Base-by-base conservation (phyloP, 2,113 vertebrate genomes). In the Coturnix japonica region DNA sequence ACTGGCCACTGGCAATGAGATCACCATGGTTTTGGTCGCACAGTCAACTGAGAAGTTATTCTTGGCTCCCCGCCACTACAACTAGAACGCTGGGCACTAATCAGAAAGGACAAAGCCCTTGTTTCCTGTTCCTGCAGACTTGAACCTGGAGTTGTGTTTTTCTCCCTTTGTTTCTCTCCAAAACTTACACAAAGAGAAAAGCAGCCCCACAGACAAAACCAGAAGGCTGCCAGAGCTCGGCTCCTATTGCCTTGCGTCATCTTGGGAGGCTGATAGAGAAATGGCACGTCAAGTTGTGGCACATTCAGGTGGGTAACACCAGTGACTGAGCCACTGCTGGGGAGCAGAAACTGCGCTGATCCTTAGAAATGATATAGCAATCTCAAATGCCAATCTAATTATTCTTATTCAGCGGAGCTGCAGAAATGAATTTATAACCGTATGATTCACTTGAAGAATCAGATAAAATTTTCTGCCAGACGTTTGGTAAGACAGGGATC, bases 101-200 rank as follows among this genome's bases (percentile, higher is more conserved):
- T 95, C 84, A 95, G 71, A 65, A 93, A 43, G 53, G 80, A 89
- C 88, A 95, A 93, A 90, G 89, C 66, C 16, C 25, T 84, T 31
- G 72, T 56, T 97, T 96, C 96, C 96, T 89, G 87, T 92, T 95
- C 89, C 90, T 90, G 2, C 7, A 83, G 65, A 30, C 35, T 46
- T 56, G 35, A 83, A 89, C 76, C 61, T 77, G 56, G 30, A 47
- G 46, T 13, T 67, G 46, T 64, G 49, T 64, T 95, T 94, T 91
- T 77, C 86, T 87, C 54, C 53, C 13, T 37, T 14, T 31, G 33
- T 35, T 59, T 20, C 53, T n/a, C 59, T 82, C 59, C 25, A 54
- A 72, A 94, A 47, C 51, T 33, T 71, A 64, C 67, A 57, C 26
- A 64, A 91, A 84, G 69, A 79, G 53, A 73, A 90, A 86, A 94